Evolutionary conservation across 2,113 vertebrate species (phyloP), one percentile per base, ranked within the genome.

Genomic region (Tragelaphus strepsiceros): DNA sequence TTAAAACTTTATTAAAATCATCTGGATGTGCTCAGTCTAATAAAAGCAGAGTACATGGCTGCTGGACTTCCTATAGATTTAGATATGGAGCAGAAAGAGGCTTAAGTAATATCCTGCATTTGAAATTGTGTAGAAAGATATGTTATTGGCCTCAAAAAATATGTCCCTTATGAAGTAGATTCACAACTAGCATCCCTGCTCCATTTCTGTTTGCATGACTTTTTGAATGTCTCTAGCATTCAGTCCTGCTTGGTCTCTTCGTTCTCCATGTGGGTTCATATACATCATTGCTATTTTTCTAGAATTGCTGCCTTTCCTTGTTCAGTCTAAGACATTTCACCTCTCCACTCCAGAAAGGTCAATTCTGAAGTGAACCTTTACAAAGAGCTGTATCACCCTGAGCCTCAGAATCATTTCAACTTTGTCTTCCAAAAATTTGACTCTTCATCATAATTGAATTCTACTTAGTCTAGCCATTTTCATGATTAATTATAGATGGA

Each of bases 1-100:
- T 91, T 90, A 98, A 98, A 98, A 97, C 96, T 98, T 99, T 99
- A 98, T 99, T 99, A 98, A 98, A 98, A 98, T 99, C 98, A 99
- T 99, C 98, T 99, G 98, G 98, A 97, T 98, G 94, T 97, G 91
- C 92, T 98, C 97, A 98, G 94, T 90, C 97, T 98, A 98, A 98
- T 99, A 98, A 98, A 98, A 98, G 0, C 4, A 97, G 90, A 97
- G 91, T 97, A 93, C 96, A 91, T 0, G 96, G 97, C 97, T 97
- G 98, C 94, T 98, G 97, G 88, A 97, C 97, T 99, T 99, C 98
- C 98, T 99, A 96, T 89, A 97, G 97, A 90, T 93, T 88, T 81
- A 96, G 98, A 92, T 97, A 96, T 2, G 67, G 61, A 91, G 94
- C 35, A 94, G 94, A 97, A 94, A 97, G 82, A 90, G 97, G 96